Percentiles rank a stretch among this genome's conserved stretches.
These are phyloP conservation scores for Eubucco bourcierii DNA, from an alignment of 2,113 vertebrate species.

Conservation along the genomic window DNA sequence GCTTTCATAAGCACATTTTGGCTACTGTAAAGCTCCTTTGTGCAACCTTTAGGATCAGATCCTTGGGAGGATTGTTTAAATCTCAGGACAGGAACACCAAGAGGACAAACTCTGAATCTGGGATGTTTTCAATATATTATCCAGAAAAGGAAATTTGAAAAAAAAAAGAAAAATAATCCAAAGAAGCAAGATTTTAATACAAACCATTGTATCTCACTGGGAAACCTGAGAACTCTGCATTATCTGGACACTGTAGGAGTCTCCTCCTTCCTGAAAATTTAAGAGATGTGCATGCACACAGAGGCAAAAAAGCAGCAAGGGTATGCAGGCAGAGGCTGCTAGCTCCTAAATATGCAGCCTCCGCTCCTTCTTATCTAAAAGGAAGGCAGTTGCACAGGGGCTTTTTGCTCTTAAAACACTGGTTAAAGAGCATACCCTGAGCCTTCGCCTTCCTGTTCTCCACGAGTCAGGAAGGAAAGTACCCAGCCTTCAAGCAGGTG, in stretches of 20 bases:
- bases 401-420: neutral
- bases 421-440: slow-evolving; percentile 10
- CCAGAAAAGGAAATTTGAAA: neutral
- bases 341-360: neutral
- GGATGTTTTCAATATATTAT: neutral
- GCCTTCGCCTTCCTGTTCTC: neutral
- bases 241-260: neutral
- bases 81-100: neutral
- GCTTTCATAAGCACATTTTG: neutral
- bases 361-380: slow-evolving; percentile 29
- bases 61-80: neutral
- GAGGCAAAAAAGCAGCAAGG: neutral
- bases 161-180: neutral
- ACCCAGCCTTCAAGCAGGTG: neutral
- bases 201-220: neutral
- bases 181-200: neutral
- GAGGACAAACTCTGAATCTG: neutral
- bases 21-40: neutral
- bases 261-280: neutral
- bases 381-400: neutral
- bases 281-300: neutral
- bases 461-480: neutral
- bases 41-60: neutral
- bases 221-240: neutral
- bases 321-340: neutral